phyloP scores from a whole-genome alignment of 1,140 invertebrate species.

The Dufourea novaeangliae region DNA sequence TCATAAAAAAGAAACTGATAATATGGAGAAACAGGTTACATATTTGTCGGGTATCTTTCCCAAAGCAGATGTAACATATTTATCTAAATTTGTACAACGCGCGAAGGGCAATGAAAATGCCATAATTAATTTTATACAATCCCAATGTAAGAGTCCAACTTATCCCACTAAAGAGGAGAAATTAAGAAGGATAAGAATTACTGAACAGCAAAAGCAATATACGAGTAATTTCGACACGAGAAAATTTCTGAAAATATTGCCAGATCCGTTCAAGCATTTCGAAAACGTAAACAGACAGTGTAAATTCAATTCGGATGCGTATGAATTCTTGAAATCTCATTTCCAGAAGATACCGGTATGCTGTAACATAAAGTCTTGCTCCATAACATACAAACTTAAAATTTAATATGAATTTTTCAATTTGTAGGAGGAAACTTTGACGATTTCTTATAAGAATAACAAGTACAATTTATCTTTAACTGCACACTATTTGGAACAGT shows the following conservation, averaged over 20 bases:
- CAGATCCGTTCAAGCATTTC: constrained; percentile 82
- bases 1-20: constrained; percentile 11
- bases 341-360: constrained; percentile 66
- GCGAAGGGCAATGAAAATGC: constrained; percentile 60
- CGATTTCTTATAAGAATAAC: constrained; percentile 50
- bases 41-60: constrained; percentile 76
- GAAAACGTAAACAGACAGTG: constrained; percentile 75
- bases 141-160: constrained; percentile 75
- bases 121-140: constrained; percentile 74
- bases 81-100: constrained; percentile 73
- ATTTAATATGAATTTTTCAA: background rate
- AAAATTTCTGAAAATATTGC: constrained; percentile 83
- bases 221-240: constrained; percentile 79
- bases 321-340: constrained; percentile 75
- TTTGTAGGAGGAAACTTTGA: constrained; percentile 47
- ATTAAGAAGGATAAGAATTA: constrained; percentile 71
- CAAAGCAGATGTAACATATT: constrained; percentile 82
- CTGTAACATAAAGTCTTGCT: constrained; percentile 9
- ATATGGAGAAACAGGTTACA: constrained; percentile 72
- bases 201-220: constrained; percentile 75
- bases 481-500: constrained; percentile 53
- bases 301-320: constrained; percentile 58
- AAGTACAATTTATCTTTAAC: constrained; percentile 72
- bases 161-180: constrained; percentile 83
- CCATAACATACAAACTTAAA: background rate